Evolutionary conservation across 2,888 invertebrate genomes (phyloP).

Genomic region (Micoletzkya japonica): DNA sequence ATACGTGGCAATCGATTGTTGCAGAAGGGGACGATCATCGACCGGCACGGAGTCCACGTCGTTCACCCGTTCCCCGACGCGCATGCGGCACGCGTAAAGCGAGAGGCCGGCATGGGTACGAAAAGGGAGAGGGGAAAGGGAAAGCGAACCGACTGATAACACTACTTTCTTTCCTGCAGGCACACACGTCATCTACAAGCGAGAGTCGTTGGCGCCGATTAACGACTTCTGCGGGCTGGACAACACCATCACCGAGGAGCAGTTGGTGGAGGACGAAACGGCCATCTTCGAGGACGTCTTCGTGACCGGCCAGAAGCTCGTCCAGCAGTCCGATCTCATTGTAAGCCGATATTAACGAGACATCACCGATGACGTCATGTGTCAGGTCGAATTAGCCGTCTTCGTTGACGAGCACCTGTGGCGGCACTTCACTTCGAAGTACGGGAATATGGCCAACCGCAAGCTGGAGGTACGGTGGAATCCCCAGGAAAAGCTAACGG

Average conservation of each 20-base stretch:
- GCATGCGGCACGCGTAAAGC: conserved; percentile 52
- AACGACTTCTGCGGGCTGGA: conserved; percentile 62
- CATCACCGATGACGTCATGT: not conserved
- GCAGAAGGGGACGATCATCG: conserved; percentile 61
- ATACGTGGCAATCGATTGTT: conserved; percentile 25
- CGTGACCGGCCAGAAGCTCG: conserved; percentile 56
- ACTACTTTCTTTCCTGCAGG: conserved; percentile 32
- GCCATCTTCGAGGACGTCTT: conserved; percentile 62
- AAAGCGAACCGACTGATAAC: too few relatives aligned
- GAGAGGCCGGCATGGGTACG: conserved; percentile 37
- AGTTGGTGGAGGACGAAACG: conserved; percentile 60
- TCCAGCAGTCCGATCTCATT: conserved; percentile 53
- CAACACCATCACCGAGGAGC: conserved; percentile 57
- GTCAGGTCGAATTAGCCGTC: conserved; percentile 62
- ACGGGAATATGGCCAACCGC: conserved; percentile 54
- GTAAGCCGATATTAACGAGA: conserved; percentile 34
- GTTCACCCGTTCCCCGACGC: conserved; percentile 61
- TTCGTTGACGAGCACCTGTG: conserved; percentile 62
- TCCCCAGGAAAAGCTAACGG: not conserved
- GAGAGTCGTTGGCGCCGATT: conserved; percentile 37
- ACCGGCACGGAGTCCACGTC: conserved; percentile 51
- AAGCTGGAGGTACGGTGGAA: conserved; percentile 33
- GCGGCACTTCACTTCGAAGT: conserved; percentile 60
- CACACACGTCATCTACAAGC: conserved; percentile 60
- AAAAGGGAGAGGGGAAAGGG: too few relatives aligned